Evolutionary conservation across 2,888 invertebrate genomes (phyloP).

Genomic region (Conistra vaccinii): DNA sequence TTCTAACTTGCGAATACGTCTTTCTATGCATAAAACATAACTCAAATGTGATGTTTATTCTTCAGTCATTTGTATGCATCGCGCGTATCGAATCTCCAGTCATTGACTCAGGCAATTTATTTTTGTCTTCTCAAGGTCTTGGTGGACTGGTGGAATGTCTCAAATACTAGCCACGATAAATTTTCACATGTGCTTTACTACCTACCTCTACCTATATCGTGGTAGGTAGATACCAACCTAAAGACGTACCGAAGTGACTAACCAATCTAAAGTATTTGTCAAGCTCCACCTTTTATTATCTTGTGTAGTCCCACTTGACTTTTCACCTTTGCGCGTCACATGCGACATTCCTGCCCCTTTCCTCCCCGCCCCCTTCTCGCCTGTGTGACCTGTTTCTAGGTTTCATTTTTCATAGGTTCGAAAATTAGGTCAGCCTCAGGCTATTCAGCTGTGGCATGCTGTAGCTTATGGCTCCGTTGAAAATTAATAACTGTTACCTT

Average conservation of each 20-base stretch:
- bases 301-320: constrained; percentile 61
- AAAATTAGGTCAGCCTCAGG: constrained; percentile 64
- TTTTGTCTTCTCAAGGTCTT: constrained; percentile 68
- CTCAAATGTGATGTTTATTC: constrained; percentile 21
- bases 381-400: constrained; percentile 65
- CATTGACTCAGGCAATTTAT: constrained; percentile 66
- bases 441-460: constrained; percentile 32
- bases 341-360: constrained; percentile 47
- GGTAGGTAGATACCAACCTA: neutral
- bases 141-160: constrained; percentile 39
- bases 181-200: constrained; percentile 21
- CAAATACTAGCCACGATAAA: constrained; percentile 25
- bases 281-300: constrained; percentile 34
- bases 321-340: constrained; percentile 59
- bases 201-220: neutral
- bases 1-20: neutral
- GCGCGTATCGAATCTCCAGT: constrained; percentile 56
- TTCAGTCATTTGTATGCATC: constrained; percentile 60
- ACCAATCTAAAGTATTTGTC: constrained; percentile 38
- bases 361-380: constrained; percentile 39
- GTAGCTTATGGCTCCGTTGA: neutral
- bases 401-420: constrained; percentile 54
- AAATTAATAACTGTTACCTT: constrained; percentile 2
- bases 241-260: constrained; percentile 4
- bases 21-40: constrained; percentile 12